Percentiles rank a stretch among this genome's conserved stretches.
These are phyloP conservation scores for Caretta caretta DNA, from an alignment of 2,113 vertebrate genomes.

Conservation along the genomic window DNA sequence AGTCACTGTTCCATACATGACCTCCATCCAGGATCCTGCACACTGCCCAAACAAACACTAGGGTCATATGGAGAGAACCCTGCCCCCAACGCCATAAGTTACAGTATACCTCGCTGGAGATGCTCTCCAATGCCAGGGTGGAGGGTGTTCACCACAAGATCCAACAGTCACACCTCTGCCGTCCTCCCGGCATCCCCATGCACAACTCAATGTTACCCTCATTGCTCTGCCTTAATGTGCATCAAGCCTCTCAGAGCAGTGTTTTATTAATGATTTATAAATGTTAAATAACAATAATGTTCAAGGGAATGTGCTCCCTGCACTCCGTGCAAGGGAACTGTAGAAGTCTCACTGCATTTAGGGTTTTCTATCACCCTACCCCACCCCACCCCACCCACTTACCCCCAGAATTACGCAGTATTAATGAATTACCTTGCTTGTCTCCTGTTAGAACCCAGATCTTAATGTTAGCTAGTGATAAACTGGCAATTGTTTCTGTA, in stretches of 20 bases:
- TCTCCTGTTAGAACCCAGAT: conserved; percentile 92
- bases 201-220: not conserved
- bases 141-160: not conserved
- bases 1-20: no score
- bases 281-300: not conserved
- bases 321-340: not conserved
- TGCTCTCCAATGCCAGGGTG: not conserved
- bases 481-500: conserved; percentile 82
- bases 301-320: not conserved
- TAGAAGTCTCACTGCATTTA: not conserved
- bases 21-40: no score
- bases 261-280: not conserved
- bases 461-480: conserved; percentile 87
- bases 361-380: not conserved
- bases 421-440: conserved; percentile 83
- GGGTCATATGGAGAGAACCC: not conserved
- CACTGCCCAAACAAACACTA: not conserved
- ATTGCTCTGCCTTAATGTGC: not conserved
- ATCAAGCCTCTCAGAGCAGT: not conserved
- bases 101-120: not conserved
- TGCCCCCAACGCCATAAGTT: not conserved
- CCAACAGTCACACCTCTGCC: not conserved
- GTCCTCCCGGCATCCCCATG: not conserved
- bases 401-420: not conserved
- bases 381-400: not conserved